phyloP scores from a whole-genome alignment of 1,140 invertebrate species.

The Phymastichus coffea region DNA sequence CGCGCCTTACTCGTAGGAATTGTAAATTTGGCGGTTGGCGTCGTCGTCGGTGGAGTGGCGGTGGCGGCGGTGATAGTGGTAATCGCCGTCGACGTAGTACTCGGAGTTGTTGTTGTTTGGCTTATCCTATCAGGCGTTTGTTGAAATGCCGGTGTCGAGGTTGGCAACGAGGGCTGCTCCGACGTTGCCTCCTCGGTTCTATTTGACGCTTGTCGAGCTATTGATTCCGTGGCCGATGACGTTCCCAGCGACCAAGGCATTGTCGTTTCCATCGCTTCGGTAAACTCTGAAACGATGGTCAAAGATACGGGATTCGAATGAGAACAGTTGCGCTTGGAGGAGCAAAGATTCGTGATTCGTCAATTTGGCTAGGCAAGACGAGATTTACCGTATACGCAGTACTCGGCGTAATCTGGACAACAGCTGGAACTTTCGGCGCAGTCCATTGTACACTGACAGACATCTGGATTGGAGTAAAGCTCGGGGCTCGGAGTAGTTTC shows the following conservation, averaged over 20 bases:
- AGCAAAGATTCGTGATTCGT: too few relatives aligned
- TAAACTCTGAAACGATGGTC: conserved; percentile 7
- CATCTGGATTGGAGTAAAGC: conserved; percentile 28
- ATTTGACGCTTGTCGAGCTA: too few relatives aligned
- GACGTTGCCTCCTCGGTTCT: too few relatives aligned
- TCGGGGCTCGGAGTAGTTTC: conserved; percentile 28
- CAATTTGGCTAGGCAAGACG: too few relatives aligned
- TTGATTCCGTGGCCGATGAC: background rate
- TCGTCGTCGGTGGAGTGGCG: conserved; percentile 11
- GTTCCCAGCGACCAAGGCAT: background rate
- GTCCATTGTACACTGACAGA: conserved; percentile 51
- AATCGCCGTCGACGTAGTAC: background rate
- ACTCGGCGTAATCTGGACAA: conserved; percentile 54
- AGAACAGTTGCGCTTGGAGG: too few relatives aligned
- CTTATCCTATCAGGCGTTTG: background rate
- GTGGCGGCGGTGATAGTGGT: background rate
- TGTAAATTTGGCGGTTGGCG: background rate
- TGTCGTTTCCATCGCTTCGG: conserved; percentile 3
- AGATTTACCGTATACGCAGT: conserved; percentile 52
- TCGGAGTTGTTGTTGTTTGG: background rate
- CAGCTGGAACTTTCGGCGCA: conserved; percentile 51
- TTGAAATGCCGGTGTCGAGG: background rate
- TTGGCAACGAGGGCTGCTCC: too few relatives aligned
- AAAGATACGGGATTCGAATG: too few relatives aligned
- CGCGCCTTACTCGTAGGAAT: conserved; percentile 5